These are phyloP conservation scores for Cliona cf. orientalis DNA, from an alignment of 37 sponge, comb jelly and placozoan species.

Conservation along the genomic window DNA sequence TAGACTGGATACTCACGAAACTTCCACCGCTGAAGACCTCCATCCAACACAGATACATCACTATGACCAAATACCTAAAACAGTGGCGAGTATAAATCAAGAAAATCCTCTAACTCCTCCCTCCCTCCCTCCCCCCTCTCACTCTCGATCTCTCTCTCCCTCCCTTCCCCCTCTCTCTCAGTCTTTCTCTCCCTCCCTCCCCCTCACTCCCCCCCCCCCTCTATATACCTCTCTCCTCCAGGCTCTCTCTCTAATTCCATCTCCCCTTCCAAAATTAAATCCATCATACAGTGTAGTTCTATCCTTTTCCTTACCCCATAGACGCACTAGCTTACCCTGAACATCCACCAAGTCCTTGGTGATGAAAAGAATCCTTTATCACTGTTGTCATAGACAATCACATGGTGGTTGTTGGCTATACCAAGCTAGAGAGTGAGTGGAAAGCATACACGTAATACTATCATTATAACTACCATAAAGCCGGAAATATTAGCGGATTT, in stretches of 20 bases:
- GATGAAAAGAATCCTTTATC: conserved; percentile 75
- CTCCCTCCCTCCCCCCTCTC: too few species aligned
- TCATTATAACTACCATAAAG: neutral
- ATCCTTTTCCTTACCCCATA: neutral
- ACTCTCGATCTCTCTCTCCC: too few species aligned
- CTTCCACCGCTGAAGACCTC: conserved; percentile 73
- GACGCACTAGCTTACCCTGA: conserved; percentile 50
- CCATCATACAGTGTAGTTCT: neutral
- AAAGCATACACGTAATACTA: neutral
- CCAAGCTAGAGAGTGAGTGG: conserved; percentile 60
- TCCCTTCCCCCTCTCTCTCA: too few species aligned
- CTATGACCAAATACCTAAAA: conserved; percentile 74
- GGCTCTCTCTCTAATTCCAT: too few species aligned
- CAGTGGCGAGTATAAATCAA: neutral
- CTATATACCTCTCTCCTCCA: too few species aligned
- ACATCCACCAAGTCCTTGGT: conserved; percentile 84
- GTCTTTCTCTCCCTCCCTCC: too few species aligned
- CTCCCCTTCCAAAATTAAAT: neutral
- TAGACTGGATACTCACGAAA: conserved; percentile 24
- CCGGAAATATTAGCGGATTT: neutral
- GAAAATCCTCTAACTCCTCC: neutral
- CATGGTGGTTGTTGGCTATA: conserved; percentile 58
- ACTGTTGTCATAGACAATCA: conserved; percentile 85
- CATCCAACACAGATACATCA: conserved; percentile 75
- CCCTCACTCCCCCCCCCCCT: too few species aligned